phyloP scores from a whole-genome alignment of 2,888 invertebrate genomes.

The Dascillus cervinus region DNA sequence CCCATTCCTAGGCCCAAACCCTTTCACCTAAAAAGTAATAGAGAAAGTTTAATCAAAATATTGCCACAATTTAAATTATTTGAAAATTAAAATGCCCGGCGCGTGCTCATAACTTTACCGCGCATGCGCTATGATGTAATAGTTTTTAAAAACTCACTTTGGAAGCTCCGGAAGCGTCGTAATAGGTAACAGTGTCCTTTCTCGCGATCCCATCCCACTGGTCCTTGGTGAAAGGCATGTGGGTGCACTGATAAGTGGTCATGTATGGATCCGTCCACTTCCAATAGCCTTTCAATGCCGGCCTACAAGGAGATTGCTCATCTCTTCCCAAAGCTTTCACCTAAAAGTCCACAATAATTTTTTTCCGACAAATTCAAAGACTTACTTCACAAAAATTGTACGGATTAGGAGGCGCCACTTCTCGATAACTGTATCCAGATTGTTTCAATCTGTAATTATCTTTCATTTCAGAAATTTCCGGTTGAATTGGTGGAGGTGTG shows the following conservation, averaged over 20 bases:
- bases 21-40: slow-evolving; percentile 20
- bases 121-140: no score
- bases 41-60: neutral
- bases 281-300: slow-evolving; percentile 33
- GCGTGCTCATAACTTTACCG: no score
- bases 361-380: neutral
- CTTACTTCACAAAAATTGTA: slow-evolving; percentile 28
- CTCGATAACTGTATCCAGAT: slow-evolving; percentile 10
- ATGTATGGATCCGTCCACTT: slow-evolving; percentile 41
- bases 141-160: slow-evolving; percentile 25
- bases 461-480: slow-evolving; percentile 29
- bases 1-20: slow-evolving; percentile 23
- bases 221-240: slow-evolving; percentile 30
- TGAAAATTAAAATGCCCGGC: neutral
- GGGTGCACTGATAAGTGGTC: slow-evolving; percentile 33
- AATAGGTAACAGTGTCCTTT: slow-evolving; percentile 39
- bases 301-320: slow-evolving; percentile 36
- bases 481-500: slow-evolving; percentile 24
- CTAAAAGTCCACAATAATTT: slow-evolving; percentile 13
- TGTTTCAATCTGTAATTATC: slow-evolving; percentile 24
- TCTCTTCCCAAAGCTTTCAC: slow-evolving; percentile 33
- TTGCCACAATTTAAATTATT: neutral
- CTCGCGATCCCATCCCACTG: slow-evolving; percentile 31
- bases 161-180: slow-evolving; percentile 32
- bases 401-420: slow-evolving; percentile 26